Evolutionary conservation across 2,888 invertebrate species (phyloP).

Genomic region (Leucophenga maculata): DNA sequence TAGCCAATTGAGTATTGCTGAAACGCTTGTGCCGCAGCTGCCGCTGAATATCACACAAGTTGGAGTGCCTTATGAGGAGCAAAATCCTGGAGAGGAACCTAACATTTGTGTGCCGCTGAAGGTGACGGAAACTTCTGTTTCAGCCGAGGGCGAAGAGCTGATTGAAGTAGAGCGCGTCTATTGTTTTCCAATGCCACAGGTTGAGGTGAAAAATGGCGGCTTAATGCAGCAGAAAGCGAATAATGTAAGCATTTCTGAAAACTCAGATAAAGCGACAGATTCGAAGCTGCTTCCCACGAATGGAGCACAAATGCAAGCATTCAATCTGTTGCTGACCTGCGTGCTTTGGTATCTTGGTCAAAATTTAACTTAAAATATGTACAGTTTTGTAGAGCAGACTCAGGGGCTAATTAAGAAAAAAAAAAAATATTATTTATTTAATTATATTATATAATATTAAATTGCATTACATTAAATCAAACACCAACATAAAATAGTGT

Average conservation of each 20-base stretch:
- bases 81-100: conserved; percentile 59
- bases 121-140: conserved; percentile 53
- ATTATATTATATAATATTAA: conserved; percentile 3
- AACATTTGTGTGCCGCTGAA: conserved; percentile 64
- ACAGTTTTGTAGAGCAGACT: conserved; percentile 39
- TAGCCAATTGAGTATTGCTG: conserved; percentile 57
- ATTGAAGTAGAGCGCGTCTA: conserved; percentile 62
- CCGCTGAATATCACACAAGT: conserved; percentile 63
- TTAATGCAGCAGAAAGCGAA: conserved; percentile 12
- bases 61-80: conserved; percentile 61
- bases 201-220: conserved; percentile 45
- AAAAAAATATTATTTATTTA: conserved; percentile 29
- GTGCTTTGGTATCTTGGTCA: conserved; percentile 30
- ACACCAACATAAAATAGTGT: no score
- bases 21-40: conserved; percentile 49
- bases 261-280: conserved; percentile 32
- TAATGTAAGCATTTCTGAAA: conserved; percentile 25
- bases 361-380: conserved; percentile 34
- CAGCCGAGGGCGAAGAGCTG: conserved; percentile 43
- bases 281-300: conserved; percentile 9
- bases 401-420: conserved; percentile 48
- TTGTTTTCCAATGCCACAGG: conserved; percentile 63
- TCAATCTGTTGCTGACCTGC: conserved; percentile 21
- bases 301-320: neutral
- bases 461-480: no score